Percentiles rank a stretch among this genome's conserved stretches.
These are phyloP conservation scores for Aleiodes testaceus DNA, from an alignment of 2,888 invertebrate genomes.

Conservation along the genomic window DNA sequence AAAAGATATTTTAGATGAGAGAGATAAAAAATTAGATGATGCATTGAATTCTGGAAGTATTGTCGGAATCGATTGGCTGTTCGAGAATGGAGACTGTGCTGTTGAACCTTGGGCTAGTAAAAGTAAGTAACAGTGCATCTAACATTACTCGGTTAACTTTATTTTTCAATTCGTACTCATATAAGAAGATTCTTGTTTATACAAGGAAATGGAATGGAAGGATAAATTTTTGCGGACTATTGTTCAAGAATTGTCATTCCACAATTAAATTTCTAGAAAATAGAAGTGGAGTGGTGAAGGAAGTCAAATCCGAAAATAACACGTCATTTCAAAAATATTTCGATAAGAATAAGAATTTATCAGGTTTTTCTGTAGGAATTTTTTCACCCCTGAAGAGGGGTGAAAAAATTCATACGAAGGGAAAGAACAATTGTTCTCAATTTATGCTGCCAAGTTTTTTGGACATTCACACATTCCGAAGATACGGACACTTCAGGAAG, in stretches of 20 bases:
- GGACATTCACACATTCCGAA: constrained; percentile 71
- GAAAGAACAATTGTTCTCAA: constrained; percentile 55
- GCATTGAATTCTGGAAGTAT: constrained; percentile 73
- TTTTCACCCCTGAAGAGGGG: too few species aligned
- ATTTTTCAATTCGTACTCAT: neutral
- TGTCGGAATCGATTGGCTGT: constrained; percentile 79
- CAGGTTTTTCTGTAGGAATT: too few species aligned
- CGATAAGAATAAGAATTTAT: too few species aligned
- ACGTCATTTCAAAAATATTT: too few species aligned
- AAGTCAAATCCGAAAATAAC: too few species aligned
- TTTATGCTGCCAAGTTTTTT: constrained; percentile 69
- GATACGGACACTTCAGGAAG: constrained; percentile 72
- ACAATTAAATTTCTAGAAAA: too few species aligned
- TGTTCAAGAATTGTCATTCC: too few species aligned
- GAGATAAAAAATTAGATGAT: constrained; percentile 65
- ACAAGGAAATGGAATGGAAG: neutral
- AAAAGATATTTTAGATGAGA: constrained; percentile 58
- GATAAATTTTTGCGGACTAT: too few species aligned
- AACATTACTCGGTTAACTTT: neutral
- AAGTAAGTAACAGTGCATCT: constrained; percentile 58
- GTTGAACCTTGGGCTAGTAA: constrained; percentile 67
- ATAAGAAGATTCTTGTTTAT: neutral
- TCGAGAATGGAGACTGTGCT: constrained; percentile 72
- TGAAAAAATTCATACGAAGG: too few species aligned
- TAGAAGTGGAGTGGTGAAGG: too few species aligned